phyloP scores from a whole-genome alignment of 2,113 vertebrate species.

The Thymallus thymallus region DNA sequence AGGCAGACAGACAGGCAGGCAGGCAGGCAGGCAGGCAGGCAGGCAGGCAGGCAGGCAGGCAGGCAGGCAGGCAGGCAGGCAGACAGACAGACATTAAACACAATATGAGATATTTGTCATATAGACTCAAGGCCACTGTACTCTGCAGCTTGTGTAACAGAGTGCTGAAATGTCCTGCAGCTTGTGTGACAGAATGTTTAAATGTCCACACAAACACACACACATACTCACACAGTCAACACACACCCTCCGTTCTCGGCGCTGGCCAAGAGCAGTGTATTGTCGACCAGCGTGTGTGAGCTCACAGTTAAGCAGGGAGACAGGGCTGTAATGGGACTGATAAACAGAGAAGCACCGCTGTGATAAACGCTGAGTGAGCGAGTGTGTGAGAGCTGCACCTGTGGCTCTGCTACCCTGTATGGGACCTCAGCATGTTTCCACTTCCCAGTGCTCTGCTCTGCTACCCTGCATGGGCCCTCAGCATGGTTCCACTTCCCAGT shows the following conservation, averaged over 20 bases:
- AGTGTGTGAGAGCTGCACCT: background rate
- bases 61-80: no score
- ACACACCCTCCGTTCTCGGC: conserved; percentile 9
- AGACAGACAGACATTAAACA: background rate
- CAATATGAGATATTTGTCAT: conserved; percentile 59
- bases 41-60: no score
- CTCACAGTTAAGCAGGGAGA: conserved; percentile 67
- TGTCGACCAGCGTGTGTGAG: conserved; percentile 67
- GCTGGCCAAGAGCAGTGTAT: conserved; percentile 35
- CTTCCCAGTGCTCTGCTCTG: no score
- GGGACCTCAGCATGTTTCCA: background rate
- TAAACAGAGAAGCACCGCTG: conserved; percentile 60
- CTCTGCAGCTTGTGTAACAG: conserved; percentile 48
- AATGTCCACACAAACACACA: background rate
- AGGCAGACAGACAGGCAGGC: background rate
- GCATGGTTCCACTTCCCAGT: no score
- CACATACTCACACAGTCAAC: conserved; percentile 3
- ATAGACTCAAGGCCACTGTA: conserved; percentile 52
- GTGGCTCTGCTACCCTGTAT: background rate
- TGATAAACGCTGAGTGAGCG: conserved; percentile 47
- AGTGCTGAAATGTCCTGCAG: conserved; percentile 17
- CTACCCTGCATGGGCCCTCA: background rate
- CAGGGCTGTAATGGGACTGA: conserved; percentile 64
- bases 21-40: background rate
- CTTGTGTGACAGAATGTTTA: no score